phyloP scores from a whole-genome alignment of 2,797 vertebrate genomes.

The Arnoldichthys spilopterus region DNA sequence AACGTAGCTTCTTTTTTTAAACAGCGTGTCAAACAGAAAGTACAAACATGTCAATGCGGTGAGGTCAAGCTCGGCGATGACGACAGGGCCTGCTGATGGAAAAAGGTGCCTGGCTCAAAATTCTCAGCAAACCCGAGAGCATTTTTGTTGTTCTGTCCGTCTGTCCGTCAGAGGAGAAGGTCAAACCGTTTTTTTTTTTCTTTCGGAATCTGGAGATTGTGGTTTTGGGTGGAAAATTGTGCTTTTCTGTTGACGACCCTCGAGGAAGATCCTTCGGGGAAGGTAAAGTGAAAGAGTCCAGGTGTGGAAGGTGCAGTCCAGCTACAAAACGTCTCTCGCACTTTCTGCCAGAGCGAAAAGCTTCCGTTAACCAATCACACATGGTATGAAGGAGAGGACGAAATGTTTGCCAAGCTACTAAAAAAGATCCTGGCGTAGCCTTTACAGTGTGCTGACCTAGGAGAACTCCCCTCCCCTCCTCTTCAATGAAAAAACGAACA shows the following conservation, averaged over 20 bases:
- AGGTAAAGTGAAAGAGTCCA: slow-evolving; percentile 14
- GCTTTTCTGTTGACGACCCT: slow-evolving; percentile 39
- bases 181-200: too few species aligned
- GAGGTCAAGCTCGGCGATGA: slow-evolving; percentile 57
- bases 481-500: background rate
- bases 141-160: background rate
- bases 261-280: slow-evolving; percentile 10
- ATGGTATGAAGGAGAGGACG: background rate
- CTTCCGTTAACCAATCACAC: background rate
- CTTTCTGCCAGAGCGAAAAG: background rate
- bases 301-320: slow-evolving; percentile 10
- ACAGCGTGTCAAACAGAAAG: slow-evolving; percentile 32
- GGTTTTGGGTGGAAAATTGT: slow-evolving; percentile 35
- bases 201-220: too few species aligned
- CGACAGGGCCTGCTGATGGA: slow-evolving; percentile 18
- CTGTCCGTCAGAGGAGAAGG: background rate
- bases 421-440: background rate
- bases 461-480: background rate
- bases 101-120: slow-evolving; percentile 23
- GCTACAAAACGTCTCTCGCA: background rate
- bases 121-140: background rate
- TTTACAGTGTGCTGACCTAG: slow-evolving; percentile 13
- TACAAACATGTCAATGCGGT: slow-evolving; percentile 42
- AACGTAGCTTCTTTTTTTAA: slow-evolving; percentile 29
- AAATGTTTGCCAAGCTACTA: background rate